A percentile compares a stretch with the other conserved stretches of the same genome.
Evolutionary conservation across 2,797 vertebrate genomes (phyloP).

Genomic region (Diglossa cyanea): DNA sequence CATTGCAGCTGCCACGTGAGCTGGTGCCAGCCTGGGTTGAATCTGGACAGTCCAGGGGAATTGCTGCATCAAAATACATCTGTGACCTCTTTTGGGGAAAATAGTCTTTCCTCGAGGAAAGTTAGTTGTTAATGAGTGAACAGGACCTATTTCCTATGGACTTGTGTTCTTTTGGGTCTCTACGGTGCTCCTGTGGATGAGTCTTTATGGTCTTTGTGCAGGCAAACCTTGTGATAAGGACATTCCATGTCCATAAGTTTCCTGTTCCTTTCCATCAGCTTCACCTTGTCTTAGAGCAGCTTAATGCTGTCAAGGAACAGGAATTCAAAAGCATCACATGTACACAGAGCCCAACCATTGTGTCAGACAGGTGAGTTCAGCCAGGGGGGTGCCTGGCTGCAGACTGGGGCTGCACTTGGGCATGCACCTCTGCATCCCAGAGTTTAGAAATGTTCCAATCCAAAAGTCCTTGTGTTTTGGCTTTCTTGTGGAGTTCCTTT

Average conservation of each 20-base stretch:
- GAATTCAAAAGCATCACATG: background rate
- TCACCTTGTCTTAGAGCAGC: background rate
- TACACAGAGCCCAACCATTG: background rate
- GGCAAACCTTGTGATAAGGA: background rate
- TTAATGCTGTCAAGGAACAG: background rate
- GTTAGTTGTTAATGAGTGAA: background rate
- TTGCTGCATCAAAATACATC: background rate
- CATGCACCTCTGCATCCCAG: background rate
- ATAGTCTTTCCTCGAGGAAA: background rate
- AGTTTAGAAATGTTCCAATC: background rate
- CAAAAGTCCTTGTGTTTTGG: background rate
- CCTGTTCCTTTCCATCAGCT: background rate
- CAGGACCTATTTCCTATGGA: background rate
- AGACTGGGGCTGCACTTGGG: background rate
- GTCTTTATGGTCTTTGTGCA: background rate
- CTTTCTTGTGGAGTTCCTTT: background rate
- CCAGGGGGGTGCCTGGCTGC: background rate
- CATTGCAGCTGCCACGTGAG: background rate
- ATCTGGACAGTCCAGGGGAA: background rate
- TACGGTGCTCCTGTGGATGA: background rate
- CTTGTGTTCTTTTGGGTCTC: background rate
- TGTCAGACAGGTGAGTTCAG: background rate
- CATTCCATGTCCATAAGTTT: background rate
- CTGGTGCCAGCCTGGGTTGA: background rate
- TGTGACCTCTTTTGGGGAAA: background rate